phyloP scores from a whole-genome alignment of 2,113 vertebrate species.

The Pituophis catenifer region DNA sequence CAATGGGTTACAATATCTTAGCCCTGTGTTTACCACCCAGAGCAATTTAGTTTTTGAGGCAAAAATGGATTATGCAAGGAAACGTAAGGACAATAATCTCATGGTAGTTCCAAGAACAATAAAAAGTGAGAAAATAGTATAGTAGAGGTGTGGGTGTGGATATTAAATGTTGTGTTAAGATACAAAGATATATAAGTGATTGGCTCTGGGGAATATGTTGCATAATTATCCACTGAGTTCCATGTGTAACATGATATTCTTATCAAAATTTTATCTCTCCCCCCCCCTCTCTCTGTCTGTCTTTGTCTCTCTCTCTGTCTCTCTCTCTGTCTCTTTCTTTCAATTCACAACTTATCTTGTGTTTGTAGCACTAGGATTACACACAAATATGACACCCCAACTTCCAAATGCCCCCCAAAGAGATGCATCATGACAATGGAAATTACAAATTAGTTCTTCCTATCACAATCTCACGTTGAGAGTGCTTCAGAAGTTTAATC shows the following conservation, averaged over 20 bases:
- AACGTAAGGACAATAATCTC: constrained; percentile 48
- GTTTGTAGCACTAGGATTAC: neutral
- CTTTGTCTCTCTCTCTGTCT: too few relatives aligned
- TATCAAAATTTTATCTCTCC: neutral
- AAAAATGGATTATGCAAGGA: constrained; percentile 49
- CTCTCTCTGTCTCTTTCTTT: neutral
- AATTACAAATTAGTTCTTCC: neutral
- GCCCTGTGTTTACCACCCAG: constrained; percentile 55
- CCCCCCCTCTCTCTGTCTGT: too few relatives aligned
- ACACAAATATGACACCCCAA: neutral
- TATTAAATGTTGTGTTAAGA: neutral
- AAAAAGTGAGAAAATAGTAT: constrained; percentile 18
- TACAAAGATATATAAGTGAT: neutral
- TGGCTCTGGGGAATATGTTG: neutral
- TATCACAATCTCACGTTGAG: neutral
- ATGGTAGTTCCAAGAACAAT: constrained; percentile 21
- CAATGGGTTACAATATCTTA: constrained; percentile 31
- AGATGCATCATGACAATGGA: neutral
- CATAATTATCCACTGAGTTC: constrained; percentile 1
- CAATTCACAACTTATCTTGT: rapidly evolving
- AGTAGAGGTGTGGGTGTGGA: neutral
- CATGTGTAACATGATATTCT: neutral
- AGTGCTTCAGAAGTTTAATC: neutral
- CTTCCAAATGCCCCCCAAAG: neutral
- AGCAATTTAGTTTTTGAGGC: constrained; percentile 59